phyloP scores from a whole-genome alignment of 2,888 invertebrate species.

The Ditula angustiorana region DNA sequence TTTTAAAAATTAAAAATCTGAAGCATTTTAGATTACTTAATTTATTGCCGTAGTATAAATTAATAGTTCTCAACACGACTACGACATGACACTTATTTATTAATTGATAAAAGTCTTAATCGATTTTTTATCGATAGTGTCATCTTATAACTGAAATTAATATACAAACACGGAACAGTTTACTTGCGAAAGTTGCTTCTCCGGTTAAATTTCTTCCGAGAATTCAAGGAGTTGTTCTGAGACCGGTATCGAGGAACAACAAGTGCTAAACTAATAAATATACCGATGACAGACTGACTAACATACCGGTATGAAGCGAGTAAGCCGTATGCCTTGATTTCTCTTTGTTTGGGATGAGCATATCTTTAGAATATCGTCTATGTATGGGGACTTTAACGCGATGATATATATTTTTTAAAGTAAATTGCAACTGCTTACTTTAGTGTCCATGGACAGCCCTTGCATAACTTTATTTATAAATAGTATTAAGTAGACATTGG shows the following conservation, averaged over 20 bases:
- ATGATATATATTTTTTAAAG: no score
- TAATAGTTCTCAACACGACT: neutral
- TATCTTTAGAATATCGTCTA: neutral
- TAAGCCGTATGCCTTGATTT: neutral
- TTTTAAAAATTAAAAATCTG: no score
- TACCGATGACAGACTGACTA: slow-evolving; percentile 10
- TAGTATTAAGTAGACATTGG: no score
- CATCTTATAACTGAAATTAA: slow-evolving; percentile 8
- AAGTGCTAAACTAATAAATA: slow-evolving; percentile 15
- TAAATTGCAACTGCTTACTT: no score
- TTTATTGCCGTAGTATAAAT: no score
- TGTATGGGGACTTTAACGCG: no score
- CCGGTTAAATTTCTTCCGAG: slow-evolving; percentile 16
- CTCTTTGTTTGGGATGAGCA: neutral
- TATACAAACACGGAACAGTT: slow-evolving; percentile 8
- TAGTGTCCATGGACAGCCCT: no score
- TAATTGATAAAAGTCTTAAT: neutral
- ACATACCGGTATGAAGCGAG: neutral
- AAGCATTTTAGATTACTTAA: no score
- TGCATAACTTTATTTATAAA: no score
- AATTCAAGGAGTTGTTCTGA: slow-evolving; percentile 1
- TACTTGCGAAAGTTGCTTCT: slow-evolving; percentile 29
- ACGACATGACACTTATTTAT: neutral
- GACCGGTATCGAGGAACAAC: slow-evolving; percentile 11
- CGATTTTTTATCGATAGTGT: slow-evolving; percentile 4